phyloP scores from a whole-genome alignment of 2,888 invertebrate genomes.

The Portevinia maculata region DNA sequence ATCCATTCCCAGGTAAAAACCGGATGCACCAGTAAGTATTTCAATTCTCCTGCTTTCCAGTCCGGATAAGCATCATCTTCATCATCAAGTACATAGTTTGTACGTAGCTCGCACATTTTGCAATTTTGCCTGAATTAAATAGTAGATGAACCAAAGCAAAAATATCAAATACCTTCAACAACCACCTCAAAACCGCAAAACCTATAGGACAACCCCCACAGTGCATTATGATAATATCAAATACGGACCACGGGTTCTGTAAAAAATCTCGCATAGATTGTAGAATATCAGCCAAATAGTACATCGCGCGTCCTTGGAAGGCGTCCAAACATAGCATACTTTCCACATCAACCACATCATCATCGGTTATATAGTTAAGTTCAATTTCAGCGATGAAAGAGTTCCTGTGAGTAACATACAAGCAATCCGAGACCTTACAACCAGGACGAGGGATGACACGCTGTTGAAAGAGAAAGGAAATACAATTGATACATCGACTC shows the following conservation, averaged over 20 bases:
- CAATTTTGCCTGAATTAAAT: conserved; percentile 38
- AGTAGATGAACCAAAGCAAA: not conserved
- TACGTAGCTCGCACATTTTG: conserved; percentile 20
- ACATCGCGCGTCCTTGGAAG: conserved; percentile 18
- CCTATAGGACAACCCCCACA: conserved; percentile 76
- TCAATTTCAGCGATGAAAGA: conserved; percentile 77
- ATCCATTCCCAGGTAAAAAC: conserved; percentile 78
- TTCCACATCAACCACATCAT: conserved; percentile 75
- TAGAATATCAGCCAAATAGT: conserved; percentile 68
- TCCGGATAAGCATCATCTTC: conserved; percentile 61
- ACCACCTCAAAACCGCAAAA: conserved; percentile 78
- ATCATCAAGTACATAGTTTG: conserved; percentile 28
- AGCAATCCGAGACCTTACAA: conserved; percentile 74
- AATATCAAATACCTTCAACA: not conserved
- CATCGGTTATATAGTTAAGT: conserved; percentile 59
- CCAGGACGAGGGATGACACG: conserved; percentile 77
- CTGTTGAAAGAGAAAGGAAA: conserved; percentile 65
- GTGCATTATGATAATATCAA: conserved; percentile 76
- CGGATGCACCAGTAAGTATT: conserved; percentile 78
- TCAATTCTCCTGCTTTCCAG: conserved; percentile 76
- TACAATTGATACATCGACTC: not conserved
- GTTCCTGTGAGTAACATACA: conserved; percentile 79
- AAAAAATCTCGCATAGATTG: conserved; percentile 74
- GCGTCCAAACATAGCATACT: conserved; percentile 41
- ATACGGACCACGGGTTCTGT: conserved; percentile 71